Conservation (phyloP, 2,797 vertebrate species). For the Coranthus polyacanthus region DNA sequence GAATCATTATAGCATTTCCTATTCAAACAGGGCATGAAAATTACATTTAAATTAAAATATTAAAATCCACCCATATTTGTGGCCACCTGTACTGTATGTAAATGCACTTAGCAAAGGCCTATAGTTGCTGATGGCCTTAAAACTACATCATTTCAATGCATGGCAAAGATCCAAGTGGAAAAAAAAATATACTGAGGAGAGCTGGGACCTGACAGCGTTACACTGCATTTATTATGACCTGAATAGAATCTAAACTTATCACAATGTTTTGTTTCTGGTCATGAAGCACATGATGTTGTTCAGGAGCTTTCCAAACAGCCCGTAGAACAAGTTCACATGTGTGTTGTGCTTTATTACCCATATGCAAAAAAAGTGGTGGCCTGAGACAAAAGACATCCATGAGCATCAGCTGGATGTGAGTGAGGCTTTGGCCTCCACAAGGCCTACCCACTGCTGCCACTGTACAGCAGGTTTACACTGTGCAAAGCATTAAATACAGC, state of each 20-base stretch:
- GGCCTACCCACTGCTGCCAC: conserved; percentile 37
- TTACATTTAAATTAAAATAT: conserved; percentile 86
- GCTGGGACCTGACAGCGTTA: not conserved
- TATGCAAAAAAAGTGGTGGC: conserved; percentile 65
- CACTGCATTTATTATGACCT: not conserved
- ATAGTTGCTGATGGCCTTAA: conserved; percentile 64
- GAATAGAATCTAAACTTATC: not conserved
- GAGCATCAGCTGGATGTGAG: conserved; percentile 49
- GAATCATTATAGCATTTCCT: conserved; percentile 81
- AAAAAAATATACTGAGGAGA: conserved; percentile 21
- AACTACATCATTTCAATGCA: conserved; percentile 75
- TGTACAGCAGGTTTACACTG: conserved; percentile 40
- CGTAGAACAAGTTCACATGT: conserved; percentile 23
- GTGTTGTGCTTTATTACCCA: conserved; percentile 61
- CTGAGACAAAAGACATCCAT: conserved; percentile 61
- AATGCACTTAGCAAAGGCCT: conserved; percentile 73
- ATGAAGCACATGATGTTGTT: conserved; percentile 10
- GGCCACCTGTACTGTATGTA: conserved; percentile 85
- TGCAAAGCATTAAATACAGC: conserved; percentile 22
- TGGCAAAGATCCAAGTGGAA: conserved; percentile 55
- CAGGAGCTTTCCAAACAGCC: conserved; percentile 36
- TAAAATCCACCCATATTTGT: conserved; percentile 82
- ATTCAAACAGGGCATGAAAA: conserved; percentile 86
- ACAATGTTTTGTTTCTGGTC: conserved; percentile 2
- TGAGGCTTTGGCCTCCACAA: conserved; percentile 19